phyloP scores from a whole-genome alignment of 2,888 invertebrate species.

The Sycophila texana region DNA sequence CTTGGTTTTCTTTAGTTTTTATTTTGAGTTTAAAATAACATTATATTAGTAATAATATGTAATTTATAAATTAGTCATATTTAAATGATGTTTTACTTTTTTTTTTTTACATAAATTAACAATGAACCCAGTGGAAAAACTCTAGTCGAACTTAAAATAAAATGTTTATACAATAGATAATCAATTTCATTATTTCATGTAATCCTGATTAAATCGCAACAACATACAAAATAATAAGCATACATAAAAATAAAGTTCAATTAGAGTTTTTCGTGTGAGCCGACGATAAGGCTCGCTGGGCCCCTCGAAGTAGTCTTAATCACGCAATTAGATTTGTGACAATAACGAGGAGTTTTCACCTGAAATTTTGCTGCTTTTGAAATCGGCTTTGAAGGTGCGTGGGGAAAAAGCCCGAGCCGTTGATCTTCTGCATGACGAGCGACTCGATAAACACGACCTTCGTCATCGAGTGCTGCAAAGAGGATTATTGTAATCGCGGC shows the following conservation, averaged over 20 bases:
- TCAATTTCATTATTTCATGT: not conserved
- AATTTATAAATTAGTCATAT: conserved; percentile 27
- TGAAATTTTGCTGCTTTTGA: conserved; percentile 63
- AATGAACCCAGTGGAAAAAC: conserved; percentile 13
- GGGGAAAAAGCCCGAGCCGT: conserved; percentile 85
- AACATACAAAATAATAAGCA: too few relatives aligned
- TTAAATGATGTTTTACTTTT: conserved; percentile 29
- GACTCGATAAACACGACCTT: conserved; percentile 85
- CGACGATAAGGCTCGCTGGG: not conserved
- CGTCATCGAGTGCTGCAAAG: conserved; percentile 89
- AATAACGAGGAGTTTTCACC: conserved; percentile 45
- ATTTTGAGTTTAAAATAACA: conserved; percentile 53
- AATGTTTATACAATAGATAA: not conserved
- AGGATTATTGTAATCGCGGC: conserved; percentile 86
- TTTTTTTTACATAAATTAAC: conserved; percentile 44
- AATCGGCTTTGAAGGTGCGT: conserved; percentile 86
- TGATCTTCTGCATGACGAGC: conserved; percentile 88
- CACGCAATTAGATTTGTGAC: conserved; percentile 19
- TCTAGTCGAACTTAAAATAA: conserved; percentile 16
- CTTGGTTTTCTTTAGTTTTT: conserved; percentile 49
- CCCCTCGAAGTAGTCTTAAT: conserved; percentile 35
- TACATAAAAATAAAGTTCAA: not conserved
- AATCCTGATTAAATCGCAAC: too few relatives aligned
- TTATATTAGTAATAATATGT: conserved; percentile 24
- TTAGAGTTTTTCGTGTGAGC: conserved; percentile 10